Base-by-base conservation (phyloP, 2,888 invertebrate genomes). In the Bombylius major region DNA sequence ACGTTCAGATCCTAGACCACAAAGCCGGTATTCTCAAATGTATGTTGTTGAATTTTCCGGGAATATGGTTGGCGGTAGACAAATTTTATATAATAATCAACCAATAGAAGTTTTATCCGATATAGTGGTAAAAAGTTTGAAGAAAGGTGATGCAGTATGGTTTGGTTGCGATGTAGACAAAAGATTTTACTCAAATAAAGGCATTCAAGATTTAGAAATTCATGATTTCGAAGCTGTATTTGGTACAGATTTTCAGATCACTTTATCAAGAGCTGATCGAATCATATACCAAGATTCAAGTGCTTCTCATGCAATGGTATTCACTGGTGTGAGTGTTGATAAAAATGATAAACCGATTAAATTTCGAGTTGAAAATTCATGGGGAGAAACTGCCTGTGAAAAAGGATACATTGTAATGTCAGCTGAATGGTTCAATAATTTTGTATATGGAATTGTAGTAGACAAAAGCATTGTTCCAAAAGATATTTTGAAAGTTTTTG, bases 261-360 rank as follows among this genome's bases (percentile, higher is more conserved):
- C 83, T 0, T 73, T 92, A 67, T 74, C 75, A 49, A 94, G 94
- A 75, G 88, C 88, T 0, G 89, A 92, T 66, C 78, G 93, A 47
- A 76, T 94, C 45, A 72, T 87, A 60, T 93, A 87, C 70, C 87
- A 89, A 0, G 93, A 94, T 70, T 90, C 91, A 2, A 82, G 86
- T 56, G 92, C 93, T 92, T 87, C 89, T 0, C 93, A 94, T 71
- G 93, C 93, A 3, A 94, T 94, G 93, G 83, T 84, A 11, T 86
- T 94, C 69, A 93, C 93, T 0, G 93, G 86, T 3, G 86, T 89
- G 11, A 84, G 86, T 9, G 78, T 84, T 14, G 84, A 89, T 68
- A 89, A 77, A 57, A 73, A 81, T 52, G 86, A 82, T 3, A 79
- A 81, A 54, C 80, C 86, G 0, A 76, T 77, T 4, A 90, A 89